Evolutionary conservation across 2,797 vertebrate species (phyloP).

Genomic region (Hapalemur alaotrensis): DNA sequence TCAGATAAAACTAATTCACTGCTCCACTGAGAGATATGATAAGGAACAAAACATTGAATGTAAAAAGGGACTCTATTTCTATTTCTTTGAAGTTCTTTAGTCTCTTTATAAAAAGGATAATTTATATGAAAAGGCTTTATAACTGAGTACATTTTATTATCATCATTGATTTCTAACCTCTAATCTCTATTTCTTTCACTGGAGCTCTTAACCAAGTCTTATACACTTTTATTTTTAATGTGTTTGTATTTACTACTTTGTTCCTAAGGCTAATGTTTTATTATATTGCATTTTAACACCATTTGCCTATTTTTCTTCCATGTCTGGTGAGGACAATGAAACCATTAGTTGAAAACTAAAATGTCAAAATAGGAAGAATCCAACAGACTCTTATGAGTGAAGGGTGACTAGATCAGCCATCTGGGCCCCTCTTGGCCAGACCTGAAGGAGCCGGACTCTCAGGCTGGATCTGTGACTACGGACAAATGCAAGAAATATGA

Average conservation of each 20-base stretch:
- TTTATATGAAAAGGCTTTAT: slow-evolving; percentile 63
- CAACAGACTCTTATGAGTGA: not conserved
- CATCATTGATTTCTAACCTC: slow-evolving; percentile 56
- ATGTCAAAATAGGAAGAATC: not conserved
- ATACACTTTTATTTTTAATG: slow-evolving; percentile 46
- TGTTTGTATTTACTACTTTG: slow-evolving; percentile 37
- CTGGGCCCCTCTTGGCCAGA: not conserved
- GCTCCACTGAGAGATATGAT: slow-evolving; percentile 2
- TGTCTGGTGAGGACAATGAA: slow-evolving; percentile 27
- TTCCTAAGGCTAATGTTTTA: slow-evolving; percentile 13
- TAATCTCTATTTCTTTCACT: slow-evolving; percentile 40
- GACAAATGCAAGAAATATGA: not conserved
- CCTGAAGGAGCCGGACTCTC: not conserved
- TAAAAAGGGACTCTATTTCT: slow-evolving; percentile 28
- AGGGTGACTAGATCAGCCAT: not conserved
- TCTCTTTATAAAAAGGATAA: slow-evolving; percentile 53
- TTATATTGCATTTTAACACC: not conserved
- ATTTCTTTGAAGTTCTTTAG: slow-evolving; percentile 63
- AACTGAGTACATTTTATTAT: slow-evolving; percentile 42
- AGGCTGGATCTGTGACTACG: not conserved
- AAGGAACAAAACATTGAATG: slow-evolving; percentile 57
- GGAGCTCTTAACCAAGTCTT: slow-evolving; percentile 2
- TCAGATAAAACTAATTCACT: slow-evolving; percentile 60
- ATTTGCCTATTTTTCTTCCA: slow-evolving; percentile 43
- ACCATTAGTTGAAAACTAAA: slow-evolving; percentile 27